These are phyloP conservation scores for Cecidostiba fungosa DNA, from an alignment of 2,888 invertebrate genomes.

Conservation along the genomic window DNA sequence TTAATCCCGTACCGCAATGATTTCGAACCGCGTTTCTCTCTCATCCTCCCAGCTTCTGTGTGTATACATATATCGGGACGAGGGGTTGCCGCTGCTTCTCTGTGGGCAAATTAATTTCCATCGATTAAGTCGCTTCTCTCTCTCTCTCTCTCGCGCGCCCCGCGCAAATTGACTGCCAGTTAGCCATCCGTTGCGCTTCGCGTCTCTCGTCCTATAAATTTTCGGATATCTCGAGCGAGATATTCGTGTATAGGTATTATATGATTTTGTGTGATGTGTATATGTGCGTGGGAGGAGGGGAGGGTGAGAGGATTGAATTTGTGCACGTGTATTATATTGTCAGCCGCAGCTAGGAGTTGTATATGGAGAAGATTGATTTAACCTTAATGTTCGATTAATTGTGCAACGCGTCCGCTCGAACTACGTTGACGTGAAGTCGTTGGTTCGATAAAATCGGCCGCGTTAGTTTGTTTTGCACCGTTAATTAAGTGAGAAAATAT, in stretches of 20 bases:
- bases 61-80: background rate
- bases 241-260: background rate
- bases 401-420: background rate
- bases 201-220: slow-evolving; percentile 24
- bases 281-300: background rate
- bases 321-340: background rate
- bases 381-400: slow-evolving; percentile 1
- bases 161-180: slow-evolving; percentile 47
- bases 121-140: slow-evolving; percentile 45
- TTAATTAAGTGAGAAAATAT: no score
- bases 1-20: slow-evolving; percentile 35
- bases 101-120: slow-evolving; percentile 55
- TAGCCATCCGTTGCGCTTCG: background rate
- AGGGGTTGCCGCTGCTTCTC: background rate
- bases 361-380: background rate
- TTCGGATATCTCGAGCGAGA: slow-evolving; percentile 17
- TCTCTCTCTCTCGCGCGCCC: background rate
- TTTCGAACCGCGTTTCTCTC: slow-evolving; percentile 6
- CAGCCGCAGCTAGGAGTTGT: slow-evolving; percentile 4
- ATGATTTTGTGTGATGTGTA: background rate
- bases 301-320: no score
- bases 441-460: no score
- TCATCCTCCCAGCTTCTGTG: background rate
- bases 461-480: no score
- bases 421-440: no score